These are phyloP conservation scores for Drosophila nasuta DNA, from an alignment of 1,140 invertebrate genomes.

Conservation along the genomic window DNA sequence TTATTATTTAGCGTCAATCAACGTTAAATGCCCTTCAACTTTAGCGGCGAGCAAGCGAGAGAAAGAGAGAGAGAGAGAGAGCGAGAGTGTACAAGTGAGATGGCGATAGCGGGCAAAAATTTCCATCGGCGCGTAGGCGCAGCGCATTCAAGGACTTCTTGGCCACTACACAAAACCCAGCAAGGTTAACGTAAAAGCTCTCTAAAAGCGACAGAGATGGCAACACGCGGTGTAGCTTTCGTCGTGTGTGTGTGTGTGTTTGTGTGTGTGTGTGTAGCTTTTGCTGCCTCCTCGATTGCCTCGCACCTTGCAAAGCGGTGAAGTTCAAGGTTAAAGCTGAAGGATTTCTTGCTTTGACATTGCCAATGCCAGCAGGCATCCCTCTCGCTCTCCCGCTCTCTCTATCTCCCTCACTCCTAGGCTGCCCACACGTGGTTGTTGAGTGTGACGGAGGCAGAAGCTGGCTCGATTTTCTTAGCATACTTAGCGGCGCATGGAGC, in stretches of 20 bases:
- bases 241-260: neutral
- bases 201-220: conserved; percentile 11
- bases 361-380: conserved; percentile 48
- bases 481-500: conserved; percentile 75
- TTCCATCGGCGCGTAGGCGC: conserved; percentile 60
- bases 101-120: conserved; percentile 39
- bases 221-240: neutral
- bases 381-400: neutral
- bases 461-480: conserved; percentile 45
- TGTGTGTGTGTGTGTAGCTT: conserved; percentile 3
- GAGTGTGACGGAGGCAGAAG: conserved; percentile 31
- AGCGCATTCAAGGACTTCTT: conserved; percentile 66
- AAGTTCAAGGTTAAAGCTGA: conserved; percentile 81
- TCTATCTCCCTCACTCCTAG: neutral
- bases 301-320: conserved; percentile 68
- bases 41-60: conserved; percentile 4
- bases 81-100: conserved; percentile 13
- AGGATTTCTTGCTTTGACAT: conserved; percentile 58
- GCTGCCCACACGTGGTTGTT: conserved; percentile 40
- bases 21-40: conserved; percentile 59
- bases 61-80: neutral
- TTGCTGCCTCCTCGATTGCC: neutral
- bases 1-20: conserved; percentile 61
- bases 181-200: conserved; percentile 76
- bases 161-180: neutral